Evolutionary conservation across 2,888 invertebrate genomes (phyloP), one percentile per base, ranked within the genome.

Genomic region (Nomada fabriciana): DNA sequence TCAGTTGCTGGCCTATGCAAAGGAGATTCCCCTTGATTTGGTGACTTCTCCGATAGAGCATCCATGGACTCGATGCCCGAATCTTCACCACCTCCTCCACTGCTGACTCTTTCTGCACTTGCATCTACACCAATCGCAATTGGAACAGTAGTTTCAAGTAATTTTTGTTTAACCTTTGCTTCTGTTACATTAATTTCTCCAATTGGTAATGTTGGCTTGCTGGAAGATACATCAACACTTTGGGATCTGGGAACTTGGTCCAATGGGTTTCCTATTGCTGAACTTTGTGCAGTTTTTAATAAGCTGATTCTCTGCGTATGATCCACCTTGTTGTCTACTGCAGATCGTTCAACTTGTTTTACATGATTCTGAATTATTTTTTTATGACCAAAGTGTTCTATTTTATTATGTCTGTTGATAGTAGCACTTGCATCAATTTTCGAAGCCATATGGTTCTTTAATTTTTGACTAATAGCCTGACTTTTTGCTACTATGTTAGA

Each of bases 51-150:
- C 25, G 98, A 98, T n/a, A 98, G 94, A 2, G 98, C 98, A 93
- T 98, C 98, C 98, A 98, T 98, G 53, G 98, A 98, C 93, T 98
- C 98, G 76, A 98, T 98, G 20, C 98, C 98, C 76, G 98, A 98
- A 94, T 98, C 98, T 92, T 98, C 98, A 61, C 98, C 98, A 90
- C 96, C 96, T 25, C 90, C 90, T 50, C 91, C 89, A 43, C 89
- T 90, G 74, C 88, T 88, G 29, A 88, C 90, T 80, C 92, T 88
- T 72, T 93, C 92, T 4, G 87, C 72, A 55, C 60, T 90, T 23
- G 89, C 85, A 23, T 91, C 91, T 15, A 90, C 90, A 18, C 90
- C 89, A 20, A 91, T 90, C 53, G 89, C 90, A 5, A 91, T 89
- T 15, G 92, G 90, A 68, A 89, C 86, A n/a, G 92, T 91, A 64